phyloP scores from a whole-genome alignment of 2,888 invertebrate species.

The Xestoiulus laeticollis region DNA sequence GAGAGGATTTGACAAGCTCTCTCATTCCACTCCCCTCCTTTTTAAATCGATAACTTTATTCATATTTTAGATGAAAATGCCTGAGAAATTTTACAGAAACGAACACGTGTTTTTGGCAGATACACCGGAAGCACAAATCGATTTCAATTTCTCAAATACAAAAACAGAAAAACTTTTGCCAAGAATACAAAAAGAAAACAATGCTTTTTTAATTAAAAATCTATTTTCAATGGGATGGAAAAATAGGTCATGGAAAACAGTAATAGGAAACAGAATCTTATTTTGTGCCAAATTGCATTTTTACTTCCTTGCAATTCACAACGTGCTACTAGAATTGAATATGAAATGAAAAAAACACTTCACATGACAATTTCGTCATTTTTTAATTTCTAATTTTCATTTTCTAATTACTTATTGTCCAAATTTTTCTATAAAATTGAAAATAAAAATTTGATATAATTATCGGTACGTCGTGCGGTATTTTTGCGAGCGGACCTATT shows the following conservation, averaged over 20 bases:
- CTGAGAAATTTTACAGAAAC: background rate
- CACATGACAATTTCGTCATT: too few relatives aligned
- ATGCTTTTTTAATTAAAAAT: background rate
- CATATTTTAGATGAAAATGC: constrained; percentile 22
- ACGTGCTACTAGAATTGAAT: background rate
- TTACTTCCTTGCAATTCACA: background rate
- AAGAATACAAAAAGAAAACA: too few relatives aligned
- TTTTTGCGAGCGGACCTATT: too few relatives aligned
- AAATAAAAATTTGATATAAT: too few relatives aligned
- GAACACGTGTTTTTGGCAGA: background rate
- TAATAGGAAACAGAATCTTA: background rate
- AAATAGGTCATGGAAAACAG: background rate
- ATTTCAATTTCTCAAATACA: background rate
- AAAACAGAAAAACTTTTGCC: background rate
- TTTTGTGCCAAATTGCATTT: background rate
- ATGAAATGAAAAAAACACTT: too few relatives aligned
- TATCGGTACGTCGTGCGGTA: too few relatives aligned
- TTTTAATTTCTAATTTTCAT: too few relatives aligned
- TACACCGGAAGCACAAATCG: background rate
- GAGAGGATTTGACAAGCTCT: background rate
- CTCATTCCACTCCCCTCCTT: background rate
- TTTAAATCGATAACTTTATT: constrained; percentile 9
- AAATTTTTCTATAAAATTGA: too few relatives aligned
- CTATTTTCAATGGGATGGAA: background rate
- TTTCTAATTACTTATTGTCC: too few relatives aligned